Evolutionary conservation across 2,797 vertebrate genomes (phyloP), one percentile per base, ranked within the genome.

Genomic region (Leucoraja ocellata): DNA sequence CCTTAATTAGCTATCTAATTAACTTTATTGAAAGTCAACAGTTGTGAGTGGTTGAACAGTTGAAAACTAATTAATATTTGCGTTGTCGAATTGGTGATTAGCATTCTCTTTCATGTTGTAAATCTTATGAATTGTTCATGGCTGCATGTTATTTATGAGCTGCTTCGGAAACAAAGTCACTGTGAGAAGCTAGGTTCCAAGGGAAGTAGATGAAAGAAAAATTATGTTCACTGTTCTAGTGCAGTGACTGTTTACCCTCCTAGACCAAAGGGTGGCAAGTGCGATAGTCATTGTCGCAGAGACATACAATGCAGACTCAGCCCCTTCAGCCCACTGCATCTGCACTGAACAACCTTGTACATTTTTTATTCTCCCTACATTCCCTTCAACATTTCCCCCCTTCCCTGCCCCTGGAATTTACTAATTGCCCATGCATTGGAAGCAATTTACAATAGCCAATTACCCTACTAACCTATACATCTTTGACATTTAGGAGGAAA

Each of bases 11-110:
- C 6, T 68, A n/a, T 88, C n/a, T 68, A 65, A 68, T 88, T 88
- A 32, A 65, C 61, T 88, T 65, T 88, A 36, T 68, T 68, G 63
- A 68, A 68, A 88, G 84, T 68, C 84, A 88, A 88, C 61, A 88
- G 84, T 88, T 36, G 63, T 88, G 84, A 88, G 61, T 32, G 36
- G 84, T 88, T 88, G 83, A 86, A 65, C 58, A 32, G 83, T 63
- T 88, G 84, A 68, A 88, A 88, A 88, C n/a, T 68, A 65, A 88
- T 88, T 88, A 88, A 88, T 88, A 88, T 88, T 88, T 88, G 84
- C n/a, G 16, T 68, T 18, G 7, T 65, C 36, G n/a, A 88, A 68
- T 88, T 68, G 14, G 18, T 68, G 63, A 65, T 68, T 88, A 88
- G 16, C 8, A 21, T 68, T 88, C n/a, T 63, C n/a, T 68, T 88